These are phyloP conservation scores for Catocala sponsa DNA, from an alignment of 2,888 invertebrate genomes.

Conservation along the genomic window DNA sequence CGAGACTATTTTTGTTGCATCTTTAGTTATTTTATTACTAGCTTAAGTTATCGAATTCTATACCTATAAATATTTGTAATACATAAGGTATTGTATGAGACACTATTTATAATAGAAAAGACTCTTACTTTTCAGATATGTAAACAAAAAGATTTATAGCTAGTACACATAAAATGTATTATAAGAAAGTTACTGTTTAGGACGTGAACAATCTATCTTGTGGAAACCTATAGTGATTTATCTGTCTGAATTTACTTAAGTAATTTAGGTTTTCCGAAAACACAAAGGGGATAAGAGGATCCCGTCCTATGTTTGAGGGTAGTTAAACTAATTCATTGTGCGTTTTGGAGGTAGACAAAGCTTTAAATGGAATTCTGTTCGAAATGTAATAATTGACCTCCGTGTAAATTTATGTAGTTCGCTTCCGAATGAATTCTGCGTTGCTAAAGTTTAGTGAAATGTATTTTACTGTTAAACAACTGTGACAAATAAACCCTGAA, in stretches of 20 bases:
- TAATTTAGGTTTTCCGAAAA: conserved; percentile 51
- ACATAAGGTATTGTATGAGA: too few relatives aligned
- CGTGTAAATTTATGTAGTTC: conserved; percentile 55
- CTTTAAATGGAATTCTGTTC: conserved; percentile 29
- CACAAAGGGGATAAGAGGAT: conserved; percentile 50
- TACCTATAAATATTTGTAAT: conserved; percentile 8
- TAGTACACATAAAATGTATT: conserved; percentile 16
- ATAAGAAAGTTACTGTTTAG: conserved; percentile 24
- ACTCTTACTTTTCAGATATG: neutral
- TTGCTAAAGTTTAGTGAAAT: too few relatives aligned
- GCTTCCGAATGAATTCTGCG: conserved; percentile 34
- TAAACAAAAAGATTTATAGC: conserved; percentile 15
- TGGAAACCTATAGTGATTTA: conserved; percentile 49
- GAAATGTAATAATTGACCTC: conserved; percentile 33
- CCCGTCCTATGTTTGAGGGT: conserved; percentile 49
- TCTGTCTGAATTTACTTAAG: conserved; percentile 52
- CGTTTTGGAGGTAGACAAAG: conserved; percentile 43
- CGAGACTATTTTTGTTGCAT: conserved; percentile 34
- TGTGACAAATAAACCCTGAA: too few relatives aligned
- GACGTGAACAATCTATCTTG: conserved; percentile 38
- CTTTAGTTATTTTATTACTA: conserved; percentile 23
- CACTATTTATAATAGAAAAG: neutral
- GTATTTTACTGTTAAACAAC: too few relatives aligned
- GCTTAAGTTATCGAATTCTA: conserved; percentile 29
- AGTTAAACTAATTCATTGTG: conserved; percentile 56